Percentiles rank a stretch among this genome's conserved stretches.
Conservation (phyloP, 2,113 vertebrate genomes). For the Nannospalax galili region DNA sequence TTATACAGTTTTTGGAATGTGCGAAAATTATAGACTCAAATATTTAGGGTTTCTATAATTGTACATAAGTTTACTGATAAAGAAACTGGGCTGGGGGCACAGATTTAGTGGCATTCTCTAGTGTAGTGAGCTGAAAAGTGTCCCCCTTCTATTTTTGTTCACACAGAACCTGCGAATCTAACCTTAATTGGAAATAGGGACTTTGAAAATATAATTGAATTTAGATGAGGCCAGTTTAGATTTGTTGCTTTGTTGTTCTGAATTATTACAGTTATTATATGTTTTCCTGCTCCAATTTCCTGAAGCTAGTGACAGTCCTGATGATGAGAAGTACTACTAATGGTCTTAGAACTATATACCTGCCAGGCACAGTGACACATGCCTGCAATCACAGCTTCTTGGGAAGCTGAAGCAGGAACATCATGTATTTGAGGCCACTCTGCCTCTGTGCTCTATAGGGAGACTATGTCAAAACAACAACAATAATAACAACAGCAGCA, state of each 20-base stretch:
- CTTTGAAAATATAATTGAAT: background rate
- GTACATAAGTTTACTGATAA: slow-evolving; percentile 42
- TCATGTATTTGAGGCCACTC: background rate
- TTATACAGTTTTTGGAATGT: background rate
- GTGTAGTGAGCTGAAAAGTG: background rate
- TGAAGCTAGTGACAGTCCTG: slow-evolving; percentile 7
- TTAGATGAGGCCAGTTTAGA: background rate
- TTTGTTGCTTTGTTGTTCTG: slow-evolving; percentile 20
- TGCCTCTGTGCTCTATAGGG: background rate
- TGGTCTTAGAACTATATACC: background rate
- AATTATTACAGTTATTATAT: slow-evolving; percentile 35
- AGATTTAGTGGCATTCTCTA: background rate
- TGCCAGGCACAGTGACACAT: background rate
- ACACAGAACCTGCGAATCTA: background rate
- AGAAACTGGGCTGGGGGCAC: background rate
- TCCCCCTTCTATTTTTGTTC: background rate
- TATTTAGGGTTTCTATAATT: slow-evolving; percentile 5
- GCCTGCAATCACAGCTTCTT: background rate
- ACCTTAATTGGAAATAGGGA: slow-evolving; percentile 40
- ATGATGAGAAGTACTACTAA: background rate
- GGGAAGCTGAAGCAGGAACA: background rate
- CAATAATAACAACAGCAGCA: background rate
- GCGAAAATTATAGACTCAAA: slow-evolving; percentile 19
- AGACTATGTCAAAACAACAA: background rate
- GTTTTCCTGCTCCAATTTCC: background rate